Base-by-base conservation (phyloP, 1,140 invertebrate species). In the Psix sp. region DNA sequence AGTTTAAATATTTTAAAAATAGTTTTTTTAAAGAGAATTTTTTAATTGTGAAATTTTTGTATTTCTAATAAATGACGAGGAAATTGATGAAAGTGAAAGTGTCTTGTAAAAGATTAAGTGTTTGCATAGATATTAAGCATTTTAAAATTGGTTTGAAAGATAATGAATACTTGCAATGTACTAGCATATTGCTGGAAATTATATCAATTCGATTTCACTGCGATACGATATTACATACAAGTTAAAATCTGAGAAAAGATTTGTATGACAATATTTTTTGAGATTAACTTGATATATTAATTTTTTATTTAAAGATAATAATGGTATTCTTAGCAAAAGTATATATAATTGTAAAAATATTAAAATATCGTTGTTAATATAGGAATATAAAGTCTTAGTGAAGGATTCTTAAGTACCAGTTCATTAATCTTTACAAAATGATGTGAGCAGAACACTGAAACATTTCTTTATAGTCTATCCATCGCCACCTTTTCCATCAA, bases 351-450 rank as follows among this genome's bases (percentile, higher is more conserved):
- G 26, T 35, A 17, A 26, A n/a, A 3, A 4, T 21, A 10, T 13
- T 45, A 49, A 57, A 46, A 62, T 63, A 38, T 33, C 31, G 57
- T 51, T 60, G 56, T 54, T 31, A 52, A n/a, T 15, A 46, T 45
- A 13, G 54, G 18, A 40, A 46, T 57, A n/a, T n/a, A n/a, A n/a
- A 42, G 48, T 40, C 33, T 52, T 31, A 14, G 14, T 24, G 18
- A 26, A 11, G 33, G 80, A 80, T 63, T 74, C 65, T 81, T 76
- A 83, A 73, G 60, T 46, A 38, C 48, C 38, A 40, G 70, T 73
- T 73, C 70, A 56, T 73, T 73, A 60, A 66, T 73, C 70, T 43
- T 73, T 60, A 24, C 48, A 10, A 24, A 51, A 7, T 5, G 48
- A 51, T 52, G 42, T 46, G 35, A 39, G 57, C 51, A 57, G 49